Base-by-base conservation (phyloP, 1,140 invertebrate genomes). In the Branchinecta lindahli region DNA sequence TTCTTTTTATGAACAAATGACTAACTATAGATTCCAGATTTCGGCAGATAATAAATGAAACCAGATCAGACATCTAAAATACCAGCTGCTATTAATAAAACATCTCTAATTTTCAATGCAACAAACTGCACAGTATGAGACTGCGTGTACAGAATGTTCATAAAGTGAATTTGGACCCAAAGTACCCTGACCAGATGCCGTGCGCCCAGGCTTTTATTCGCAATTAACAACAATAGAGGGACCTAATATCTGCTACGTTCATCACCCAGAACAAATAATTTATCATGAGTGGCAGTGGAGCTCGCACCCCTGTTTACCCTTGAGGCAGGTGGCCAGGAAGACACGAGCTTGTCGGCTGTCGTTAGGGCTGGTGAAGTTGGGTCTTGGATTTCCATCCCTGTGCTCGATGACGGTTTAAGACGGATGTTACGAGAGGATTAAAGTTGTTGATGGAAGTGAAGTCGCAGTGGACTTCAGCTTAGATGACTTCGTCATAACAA, bases 221-320 rank as follows among this genome's bases (percentile, higher is more conserved):
- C 52, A 61, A 61, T 61, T 61, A 61, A 61, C 52, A 61, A 61
- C 12, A 12, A 61, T 61, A 61, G 52, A 15, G 12, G 12, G 12
- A 61, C 12, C 52, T 61, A 61, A 61, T 61, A 61, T 61, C 52
- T 61, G 52, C 12, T 61, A 20, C 12, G 18, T 61, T 15, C 52
- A 61, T 61, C 52, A 61, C 52, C 52, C 52, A 15, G 52, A 61
- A 61, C 52, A 61, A 61, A 61, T 61, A 61, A 61, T 61, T 61
- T 61, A 61, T 61, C 52, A 61, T 61, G 18, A 61, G 52, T 61
- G 52, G 52, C 52, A 61, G 52, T 61, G 18, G 52, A 61, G 18
- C 52, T 61, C 52, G 52, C 52, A 61, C 52, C 52, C 52, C 12
- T 61, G 52, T 61, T 61, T 61, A 61, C 52, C 52, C 52, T 61